Base-by-base conservation (phyloP, 2,113 vertebrate genomes). In the Stegostoma tigrinum region DNA sequence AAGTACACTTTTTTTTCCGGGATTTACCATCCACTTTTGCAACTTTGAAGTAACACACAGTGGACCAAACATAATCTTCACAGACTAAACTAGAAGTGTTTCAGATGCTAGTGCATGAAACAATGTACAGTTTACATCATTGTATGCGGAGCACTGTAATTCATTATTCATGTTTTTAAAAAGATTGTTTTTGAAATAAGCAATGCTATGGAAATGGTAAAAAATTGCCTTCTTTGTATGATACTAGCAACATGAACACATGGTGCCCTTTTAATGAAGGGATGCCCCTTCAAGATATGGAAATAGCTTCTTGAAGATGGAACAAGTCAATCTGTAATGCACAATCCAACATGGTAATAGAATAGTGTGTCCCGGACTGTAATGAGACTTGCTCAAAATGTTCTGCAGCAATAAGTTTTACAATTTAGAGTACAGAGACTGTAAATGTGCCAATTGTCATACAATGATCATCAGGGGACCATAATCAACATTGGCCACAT, bases 221-320 rank as follows among this genome's bases (percentile, higher is more conserved):
- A 42, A 66, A 94, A 68, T 24, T 68, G 66, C 64, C 21, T 67
- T 90, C 87, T 34, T 52, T 90, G 48, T 61, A 15, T 30, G 27
- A 64, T 61, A 45, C 42, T 52, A 52, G 23, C 68, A 72, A 95
- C 2, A 15, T 5, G 66, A 95, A 45, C 70, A 67, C 66, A 27
- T 68, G n/a, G 10, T 23, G 66, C 45, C 67, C 94, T 30, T 68
- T 95, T 70, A 75, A 75, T 95, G 68, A 72, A 95, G 94, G 94
- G 72, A 95, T 95, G 94, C 94, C 52, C 68, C 94, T 95, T 95
- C 52, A 95, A 72, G 94, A 19, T 95, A 95, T 95, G 67, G 68
- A 95, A 95, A 45, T 23, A 75, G 42, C 72, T 48, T 75, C 87
- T 75, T 95, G 68, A 24, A 70, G 67, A 30, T 93, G 45, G 68